Evolutionary conservation across 2,797 vertebrate species (phyloP), one percentile per base, ranked within the genome.

Genomic region (Trachops cirrhosus): DNA sequence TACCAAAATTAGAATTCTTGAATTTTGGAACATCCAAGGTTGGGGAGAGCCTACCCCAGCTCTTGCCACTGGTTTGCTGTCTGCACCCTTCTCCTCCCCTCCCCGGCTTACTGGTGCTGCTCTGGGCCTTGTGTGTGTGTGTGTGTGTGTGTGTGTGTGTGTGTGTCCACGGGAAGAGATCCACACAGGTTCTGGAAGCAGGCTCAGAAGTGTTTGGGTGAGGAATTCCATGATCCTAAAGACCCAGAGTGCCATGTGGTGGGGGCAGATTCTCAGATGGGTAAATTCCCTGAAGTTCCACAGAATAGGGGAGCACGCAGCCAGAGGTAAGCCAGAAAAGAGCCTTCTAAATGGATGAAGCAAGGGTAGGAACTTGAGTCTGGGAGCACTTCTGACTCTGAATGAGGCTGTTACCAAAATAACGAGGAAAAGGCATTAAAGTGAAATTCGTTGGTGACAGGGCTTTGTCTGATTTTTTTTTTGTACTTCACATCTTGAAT

Each of bases 331-430:
- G 48, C 10, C 75, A 94, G 84, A 77, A 62, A 64, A 83, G 57
- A 5, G 24, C 52, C 26, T 34, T 68, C 2, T 80, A 59, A 12
- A 57, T 37, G 73, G 18, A 4, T 41, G 26, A 52, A 29, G 41
- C 32, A 41, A 70, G 34, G n/a, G 41, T 11, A 90, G 62, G 34
- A 68, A 57, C 46, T 11, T 78, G 73, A 74, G 15, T 62, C 57
- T 54, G 88, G 64, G 44, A 85, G 59, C 32, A 80, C 21, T 29
- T 79, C 57, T 80, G 64, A 83, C 14, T 79, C 41, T 52, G 32
- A 86, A 83, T 67, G 32, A 78, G 54, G 52, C 54, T 74, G 39
- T 92, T 77, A 80, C 26, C 57, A 82, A 89, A 70, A 75, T 77
- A 77, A 68, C 46, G 9, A 84, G 48, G 41, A 52, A 84, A 85